Conservation (phyloP, 2,888 invertebrate genomes). For the Himalopsyche tibetana region DNA sequence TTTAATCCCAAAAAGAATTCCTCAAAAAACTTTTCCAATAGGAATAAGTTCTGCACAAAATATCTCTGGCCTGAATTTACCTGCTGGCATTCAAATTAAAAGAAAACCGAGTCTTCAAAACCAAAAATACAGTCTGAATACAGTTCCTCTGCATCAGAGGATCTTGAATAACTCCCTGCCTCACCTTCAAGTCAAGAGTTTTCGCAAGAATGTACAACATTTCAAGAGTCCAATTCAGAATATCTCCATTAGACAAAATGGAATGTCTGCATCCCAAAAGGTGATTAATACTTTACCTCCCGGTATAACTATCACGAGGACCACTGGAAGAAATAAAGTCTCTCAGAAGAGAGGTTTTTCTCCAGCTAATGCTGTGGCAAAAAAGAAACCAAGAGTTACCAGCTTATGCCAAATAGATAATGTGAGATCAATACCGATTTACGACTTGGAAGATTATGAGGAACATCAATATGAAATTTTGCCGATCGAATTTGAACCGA, state of each 20-base stretch:
- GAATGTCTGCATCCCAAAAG: constrained; percentile 13
- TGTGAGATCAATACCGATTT: constrained; percentile 67
- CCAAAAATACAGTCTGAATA: not conserved
- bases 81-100: not conserved
- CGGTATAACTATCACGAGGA: constrained; percentile 71
- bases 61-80: too few relatives aligned
- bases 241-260: not conserved
- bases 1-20: too few relatives aligned
- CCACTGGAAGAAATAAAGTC: constrained; percentile 55
- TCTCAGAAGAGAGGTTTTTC: constrained; percentile 13
- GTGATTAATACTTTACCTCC: constrained; percentile 68
- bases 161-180: not conserved
- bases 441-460: constrained; percentile 74
- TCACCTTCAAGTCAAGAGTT: not conserved
- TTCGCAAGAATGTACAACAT: not conserved
- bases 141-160: not conserved
- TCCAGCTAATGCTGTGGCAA: constrained; percentile 54
- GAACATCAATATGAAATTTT: constrained; percentile 45
- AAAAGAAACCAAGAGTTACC: constrained; percentile 52
- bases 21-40: too few relatives aligned
- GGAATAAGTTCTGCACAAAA: too few relatives aligned
- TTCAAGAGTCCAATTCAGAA: not conserved
- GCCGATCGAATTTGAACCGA: constrained; percentile 68
- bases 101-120: not conserved
- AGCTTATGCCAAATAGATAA: not conserved